These are phyloP conservation scores for Holcopasites calliopsidis DNA, from an alignment of 1,140 invertebrate species.

Conservation along the genomic window DNA sequence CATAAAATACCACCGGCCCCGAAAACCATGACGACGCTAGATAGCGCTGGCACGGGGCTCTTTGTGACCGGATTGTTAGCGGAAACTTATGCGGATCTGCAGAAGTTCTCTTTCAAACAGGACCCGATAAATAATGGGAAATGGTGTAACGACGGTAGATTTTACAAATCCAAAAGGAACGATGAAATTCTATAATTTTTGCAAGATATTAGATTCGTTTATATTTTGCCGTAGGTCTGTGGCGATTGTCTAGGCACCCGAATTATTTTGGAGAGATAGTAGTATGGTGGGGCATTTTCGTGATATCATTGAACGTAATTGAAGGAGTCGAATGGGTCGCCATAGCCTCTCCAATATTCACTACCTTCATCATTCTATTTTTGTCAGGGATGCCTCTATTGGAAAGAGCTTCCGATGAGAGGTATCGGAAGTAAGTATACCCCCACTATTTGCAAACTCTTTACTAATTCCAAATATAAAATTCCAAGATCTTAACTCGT, in stretches of 20 bases:
- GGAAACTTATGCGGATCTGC: conserved; percentile 94
- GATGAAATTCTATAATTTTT: too few species aligned
- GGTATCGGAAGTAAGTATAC: conserved; percentile 89
- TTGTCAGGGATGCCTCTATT: conserved; percentile 92
- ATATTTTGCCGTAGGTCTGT: conserved; percentile 84
- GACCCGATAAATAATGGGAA: conserved; percentile 93
- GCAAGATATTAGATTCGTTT: neutral
- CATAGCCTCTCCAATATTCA: conserved; percentile 93
- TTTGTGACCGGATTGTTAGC: conserved; percentile 91
- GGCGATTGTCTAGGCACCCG: conserved; percentile 94
- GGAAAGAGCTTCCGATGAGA: conserved; percentile 91
- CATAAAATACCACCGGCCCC: conserved; percentile 87
- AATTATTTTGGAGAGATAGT: conserved; percentile 98
- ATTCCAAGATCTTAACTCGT: too few species aligned
- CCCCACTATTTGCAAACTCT: neutral
- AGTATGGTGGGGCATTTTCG: conserved; percentile 96
- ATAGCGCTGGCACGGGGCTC: conserved; percentile 90
- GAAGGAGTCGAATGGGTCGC: conserved; percentile 90
- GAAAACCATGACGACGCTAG: conserved; percentile 90
- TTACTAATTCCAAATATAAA: neutral
- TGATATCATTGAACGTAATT: conserved; percentile 92
- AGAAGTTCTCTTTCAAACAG: conserved; percentile 94
- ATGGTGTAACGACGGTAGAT: conserved; percentile 92
- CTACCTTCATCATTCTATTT: conserved; percentile 92
- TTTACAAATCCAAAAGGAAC: too few species aligned